Evolutionary conservation across 2,888 invertebrate species (phyloP).

Genomic region (Neocrepidodera transversa): DNA sequence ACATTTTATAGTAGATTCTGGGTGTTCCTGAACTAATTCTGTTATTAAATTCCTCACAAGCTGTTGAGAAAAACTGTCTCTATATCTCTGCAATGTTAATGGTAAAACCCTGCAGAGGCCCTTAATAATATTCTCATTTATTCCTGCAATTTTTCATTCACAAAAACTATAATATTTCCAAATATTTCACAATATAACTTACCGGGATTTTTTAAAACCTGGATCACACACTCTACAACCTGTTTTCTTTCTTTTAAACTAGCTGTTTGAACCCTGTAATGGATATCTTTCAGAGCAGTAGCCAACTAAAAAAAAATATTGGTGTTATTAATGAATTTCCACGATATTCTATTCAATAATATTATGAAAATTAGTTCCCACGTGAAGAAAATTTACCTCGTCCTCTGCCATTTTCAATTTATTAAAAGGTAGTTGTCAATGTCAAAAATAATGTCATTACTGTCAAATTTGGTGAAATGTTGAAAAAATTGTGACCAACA

Average conservation of each 20-base stretch:
- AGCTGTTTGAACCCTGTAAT: constrained; percentile 75
- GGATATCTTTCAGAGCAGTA: constrained; percentile 76
- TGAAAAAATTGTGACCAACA: no score
- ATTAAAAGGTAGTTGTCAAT: constrained; percentile 10
- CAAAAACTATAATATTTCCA: neutral
- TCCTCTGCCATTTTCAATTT: constrained; percentile 69
- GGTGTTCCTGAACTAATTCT: constrained; percentile 70
- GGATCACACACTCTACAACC: constrained; percentile 72
- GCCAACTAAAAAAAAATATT: constrained; percentile 64
- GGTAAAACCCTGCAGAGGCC: constrained; percentile 73
- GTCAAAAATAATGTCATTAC: neutral
- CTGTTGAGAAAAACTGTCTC: constrained; percentile 79
- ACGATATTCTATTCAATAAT: constrained; percentile 32
- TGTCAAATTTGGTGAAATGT: constrained; percentile 5
- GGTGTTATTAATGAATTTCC: constrained; percentile 21
- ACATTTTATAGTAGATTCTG: constrained; percentile 74
- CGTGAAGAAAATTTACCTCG: constrained; percentile 67
- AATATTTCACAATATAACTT: constrained; percentile 46
- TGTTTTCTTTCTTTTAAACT: constrained; percentile 74
- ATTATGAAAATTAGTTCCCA: constrained; percentile 49
- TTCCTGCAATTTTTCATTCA: constrained; percentile 32
- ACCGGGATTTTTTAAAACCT: constrained; percentile 79
- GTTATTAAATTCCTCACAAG: constrained; percentile 75
- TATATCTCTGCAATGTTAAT: constrained; percentile 79
- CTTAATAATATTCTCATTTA: constrained; percentile 40